phyloP scores from a whole-genome alignment of 2,113 vertebrate species.

The Melanerpes aurifrons region DNA sequence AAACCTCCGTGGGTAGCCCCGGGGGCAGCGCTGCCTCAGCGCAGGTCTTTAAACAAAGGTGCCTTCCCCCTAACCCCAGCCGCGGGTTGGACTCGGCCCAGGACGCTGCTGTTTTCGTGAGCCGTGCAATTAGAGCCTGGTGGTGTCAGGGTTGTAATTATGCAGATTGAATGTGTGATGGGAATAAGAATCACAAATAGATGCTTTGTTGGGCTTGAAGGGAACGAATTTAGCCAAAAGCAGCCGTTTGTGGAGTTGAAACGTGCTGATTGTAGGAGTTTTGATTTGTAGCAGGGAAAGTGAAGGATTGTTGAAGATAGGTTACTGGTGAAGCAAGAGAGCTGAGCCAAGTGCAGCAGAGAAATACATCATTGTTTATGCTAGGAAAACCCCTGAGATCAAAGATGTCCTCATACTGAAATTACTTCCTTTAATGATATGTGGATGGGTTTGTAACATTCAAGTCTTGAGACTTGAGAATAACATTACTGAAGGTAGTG shows the following conservation, averaged over 20 bases:
- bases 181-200: slow-evolving; percentile 63
- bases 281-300: neutral
- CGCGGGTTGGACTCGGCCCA: neutral
- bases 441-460: neutral
- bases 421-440: no score
- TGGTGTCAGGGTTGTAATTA: slow-evolving; percentile 73
- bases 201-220: slow-evolving; percentile 51
- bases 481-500: accelerated
- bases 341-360: neutral
- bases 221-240: neutral
- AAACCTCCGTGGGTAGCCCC: neutral
- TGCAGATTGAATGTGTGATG: slow-evolving; percentile 61
- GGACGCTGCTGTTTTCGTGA: slow-evolving; percentile 20
- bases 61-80: neutral
- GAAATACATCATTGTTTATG: neutral
- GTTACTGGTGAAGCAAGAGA: neutral
- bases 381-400: neutral
- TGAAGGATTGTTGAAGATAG: accelerated
- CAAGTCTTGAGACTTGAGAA: neutral
- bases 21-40: neutral
- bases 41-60: neutral
- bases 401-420: neutral
- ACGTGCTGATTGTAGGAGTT: neutral
- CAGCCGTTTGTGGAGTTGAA: neutral
- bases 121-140: slow-evolving; percentile 66